These are phyloP conservation scores for Drosophila arawakana DNA, from an alignment of 1,140 invertebrate genomes.

Conservation along the genomic window DNA sequence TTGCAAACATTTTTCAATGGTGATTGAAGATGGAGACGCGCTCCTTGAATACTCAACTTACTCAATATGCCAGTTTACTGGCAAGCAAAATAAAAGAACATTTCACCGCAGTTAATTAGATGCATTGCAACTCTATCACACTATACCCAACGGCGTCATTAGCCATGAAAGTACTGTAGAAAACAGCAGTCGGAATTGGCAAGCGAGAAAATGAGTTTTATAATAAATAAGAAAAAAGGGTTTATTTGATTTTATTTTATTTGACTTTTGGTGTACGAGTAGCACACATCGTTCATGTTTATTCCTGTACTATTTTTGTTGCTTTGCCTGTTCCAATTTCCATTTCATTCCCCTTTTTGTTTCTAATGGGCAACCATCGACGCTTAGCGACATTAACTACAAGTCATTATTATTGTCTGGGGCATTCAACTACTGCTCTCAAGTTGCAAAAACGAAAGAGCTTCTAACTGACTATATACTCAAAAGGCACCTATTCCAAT, in stretches of 20 bases:
- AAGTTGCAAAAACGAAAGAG: conserved; percentile 30
- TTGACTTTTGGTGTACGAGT: neutral
- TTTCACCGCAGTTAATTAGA: conserved; percentile 64
- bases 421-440: conserved; percentile 44
- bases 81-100: neutral
- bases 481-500: conserved; percentile 25
- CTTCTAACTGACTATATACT: conserved; percentile 30
- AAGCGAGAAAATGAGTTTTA: conserved; percentile 19
- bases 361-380: conserved; percentile 36
- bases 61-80: conserved; percentile 16
- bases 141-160: conserved; percentile 65
- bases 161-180: conserved; percentile 14
- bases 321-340: conserved; percentile 2
- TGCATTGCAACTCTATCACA: conserved; percentile 54
- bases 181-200: too few species aligned
- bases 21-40: neutral
- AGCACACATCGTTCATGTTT: conserved; percentile 35
- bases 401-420: conserved; percentile 79
- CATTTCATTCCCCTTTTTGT: conserved; percentile 5
- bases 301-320: conserved; percentile 14
- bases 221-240: conserved; percentile 11
- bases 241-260: conserved; percentile 5
- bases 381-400: conserved; percentile 72
- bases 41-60: neutral
- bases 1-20: conserved; percentile 45